Conservation (phyloP, 2,888 invertebrate species). For the Enchytraeus crypticus region DNA sequence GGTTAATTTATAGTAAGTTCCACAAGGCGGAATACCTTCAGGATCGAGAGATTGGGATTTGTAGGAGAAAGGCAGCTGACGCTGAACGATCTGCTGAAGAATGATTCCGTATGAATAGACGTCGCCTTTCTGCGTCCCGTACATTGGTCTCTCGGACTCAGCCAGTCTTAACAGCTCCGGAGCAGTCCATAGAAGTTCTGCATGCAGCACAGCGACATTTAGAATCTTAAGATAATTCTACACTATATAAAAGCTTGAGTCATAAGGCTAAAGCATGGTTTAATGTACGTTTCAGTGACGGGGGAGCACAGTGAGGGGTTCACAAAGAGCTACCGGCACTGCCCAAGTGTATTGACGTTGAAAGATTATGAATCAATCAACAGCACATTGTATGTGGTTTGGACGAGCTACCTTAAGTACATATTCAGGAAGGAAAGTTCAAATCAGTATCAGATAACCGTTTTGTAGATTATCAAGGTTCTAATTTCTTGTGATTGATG, state of each 20-base stretch:
- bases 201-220: neutral
- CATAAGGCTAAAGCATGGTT: neutral
- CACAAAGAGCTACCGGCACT: no score
- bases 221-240: neutral
- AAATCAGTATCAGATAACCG: no score
- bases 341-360: no score
- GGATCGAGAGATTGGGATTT: neutral
- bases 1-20: no score
- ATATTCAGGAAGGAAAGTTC: no score
- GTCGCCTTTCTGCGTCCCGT: constrained; percentile 13
- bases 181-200: constrained; percentile 14
- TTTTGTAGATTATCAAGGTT: no score
- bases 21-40: neutral
- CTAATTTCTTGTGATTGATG: no score
- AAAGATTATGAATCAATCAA: no score
- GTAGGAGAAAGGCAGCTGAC: constrained; percentile 1
- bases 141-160: neutral
- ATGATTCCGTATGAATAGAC: constrained; percentile 14
- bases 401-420: no score
- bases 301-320: neutral
- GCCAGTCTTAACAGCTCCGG: constrained; percentile 9
- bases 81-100: constrained; percentile 8
- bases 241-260: neutral
- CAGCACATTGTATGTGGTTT: no score
- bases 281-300: no score